phyloP scores from a whole-genome alignment of 2,888 invertebrate species.

The Cheilosia pagana region DNA sequence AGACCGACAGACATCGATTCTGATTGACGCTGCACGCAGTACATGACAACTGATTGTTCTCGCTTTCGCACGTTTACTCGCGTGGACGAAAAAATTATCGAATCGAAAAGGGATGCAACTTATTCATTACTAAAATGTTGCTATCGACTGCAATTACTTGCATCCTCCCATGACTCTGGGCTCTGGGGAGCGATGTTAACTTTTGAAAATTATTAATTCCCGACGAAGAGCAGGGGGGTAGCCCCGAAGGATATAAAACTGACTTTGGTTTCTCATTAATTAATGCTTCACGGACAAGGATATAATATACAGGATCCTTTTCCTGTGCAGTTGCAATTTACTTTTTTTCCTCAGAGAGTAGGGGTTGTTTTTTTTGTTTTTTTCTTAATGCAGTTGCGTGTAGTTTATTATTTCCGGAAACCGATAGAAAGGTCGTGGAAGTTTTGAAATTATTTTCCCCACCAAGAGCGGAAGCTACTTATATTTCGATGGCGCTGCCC shows the following conservation, averaged over 20 bases:
- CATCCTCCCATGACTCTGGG: not conserved
- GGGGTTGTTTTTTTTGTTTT: not conserved
- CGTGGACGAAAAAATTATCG: not conserved
- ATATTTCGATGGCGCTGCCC: too few species aligned
- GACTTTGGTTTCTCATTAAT: conserved; percentile 38
- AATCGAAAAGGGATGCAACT: too few species aligned
- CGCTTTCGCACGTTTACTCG: not conserved
- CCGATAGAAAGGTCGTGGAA: not conserved
- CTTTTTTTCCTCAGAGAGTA: not conserved
- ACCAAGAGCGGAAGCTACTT: too few species aligned
- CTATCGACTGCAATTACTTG: conserved; percentile 16
- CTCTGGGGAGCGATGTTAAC: not conserved
- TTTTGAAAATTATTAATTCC: not conserved
- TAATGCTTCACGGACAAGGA: conserved; percentile 22
- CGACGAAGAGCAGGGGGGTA: not conserved
- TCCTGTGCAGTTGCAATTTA: not conserved
- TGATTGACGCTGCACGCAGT: too few species aligned
- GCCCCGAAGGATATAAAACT: conserved; percentile 4
- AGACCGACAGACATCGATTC: too few species aligned
- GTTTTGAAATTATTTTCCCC: too few species aligned
- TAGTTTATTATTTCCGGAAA: not conserved
- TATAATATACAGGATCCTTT: not conserved
- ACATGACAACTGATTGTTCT: not conserved
- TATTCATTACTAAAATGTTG: too few species aligned
- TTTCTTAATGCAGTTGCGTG: not conserved